Evolutionary conservation across 2,888 invertebrate species (phyloP), one percentile per base, ranked within the genome.

Genomic region (Gibbula magus): DNA sequence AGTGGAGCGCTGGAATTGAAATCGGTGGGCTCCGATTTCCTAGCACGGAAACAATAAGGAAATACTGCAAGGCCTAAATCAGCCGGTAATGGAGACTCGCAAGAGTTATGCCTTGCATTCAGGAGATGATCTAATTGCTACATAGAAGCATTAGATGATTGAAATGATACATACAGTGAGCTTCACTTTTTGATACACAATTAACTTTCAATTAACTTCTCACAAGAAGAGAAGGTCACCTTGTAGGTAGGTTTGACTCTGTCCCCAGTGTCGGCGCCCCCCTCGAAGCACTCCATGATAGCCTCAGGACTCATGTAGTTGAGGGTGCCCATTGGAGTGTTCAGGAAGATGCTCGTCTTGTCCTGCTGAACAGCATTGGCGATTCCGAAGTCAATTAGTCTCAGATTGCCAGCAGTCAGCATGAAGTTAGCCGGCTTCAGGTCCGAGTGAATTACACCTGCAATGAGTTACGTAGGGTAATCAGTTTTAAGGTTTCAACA

Each of bases 291-390:
- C 78, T 89, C 90, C 82, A 86, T 83, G 77, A 92, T 89, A 22
- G 91, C 97, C 94, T 99, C 99, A 0, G 99, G 99, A 92, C 98
- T 97, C 93, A 99, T 98, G 93, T 98, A 99, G 93, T 97, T 98
- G 91, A 96, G 96, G 0, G 99, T 98, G 75, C 99, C 99, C 79
- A 93, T 88, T 84, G 90, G 89, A 39, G 90, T 95, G 88, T 96
- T 95, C 92, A 96, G 97, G 77, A 96, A 95, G 80, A 98, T 96
- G 89, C 96, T 97, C 0, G 98, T 99, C 92, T 96, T 96, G 93
- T 99, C 98, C 79, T 95, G 94, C 87, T 96, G 96, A 86, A 99
- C 95, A 77, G 96, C 95, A 73, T 97, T 96, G 74, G 99, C 97
- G 90, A 99, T 92, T 78, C 99, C 99, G 94, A 99, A 99, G 94